Evolutionary conservation across 2,113 vertebrate species (phyloP), one percentile per base, ranked within the genome.

Genomic region (Grantiella picta): DNA sequence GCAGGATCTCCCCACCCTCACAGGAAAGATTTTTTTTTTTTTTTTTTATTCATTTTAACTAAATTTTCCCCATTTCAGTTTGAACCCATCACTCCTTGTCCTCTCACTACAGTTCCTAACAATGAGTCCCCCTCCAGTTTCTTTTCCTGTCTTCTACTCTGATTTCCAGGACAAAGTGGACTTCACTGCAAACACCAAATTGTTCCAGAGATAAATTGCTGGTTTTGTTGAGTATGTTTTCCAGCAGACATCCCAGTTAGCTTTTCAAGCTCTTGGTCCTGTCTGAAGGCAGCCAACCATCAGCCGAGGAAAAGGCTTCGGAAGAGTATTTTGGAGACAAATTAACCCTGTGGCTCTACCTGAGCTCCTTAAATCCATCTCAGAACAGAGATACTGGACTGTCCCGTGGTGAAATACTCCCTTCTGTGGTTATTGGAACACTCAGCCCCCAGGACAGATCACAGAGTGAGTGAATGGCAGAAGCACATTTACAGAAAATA

Each of bases 1-100:
- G 33, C 45, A 31, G 15, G 2, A 45, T 1, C 20, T 25, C 5
- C 0, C 0, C 28, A 17, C 16, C 13, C 61, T 75, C 45, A 40
- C 7, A 53, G 47, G 11, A 11, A 29, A 9, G 5, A 20, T 10
- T 20, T 27, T 8, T 28, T 49, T 72, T 52, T 35, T 13, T 28
- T n/a, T 38, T 44, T 38, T 42, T 42, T 42, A n/a, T 42, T 42
- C 6, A 42, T 14, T 52, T 9, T 18, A 31, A 68, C 13, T 25
- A 53, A 68, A 76, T 54, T 54, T 76, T 14, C 25, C 21, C 6
- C 31, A 20, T 59, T 68, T 53, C n/a, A 60, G 9, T 15, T 20
- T 69, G 38, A 60, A 23, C 24, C 14, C 40, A 54, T 40, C 56
- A 3, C 11, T 53, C 10, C n/a, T n/a, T 28, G 15, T n/a, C 8